Evolutionary conservation across 2,113 vertebrate species (phyloP).

Genomic region (Campylorhamphus procurvoides): DNA sequence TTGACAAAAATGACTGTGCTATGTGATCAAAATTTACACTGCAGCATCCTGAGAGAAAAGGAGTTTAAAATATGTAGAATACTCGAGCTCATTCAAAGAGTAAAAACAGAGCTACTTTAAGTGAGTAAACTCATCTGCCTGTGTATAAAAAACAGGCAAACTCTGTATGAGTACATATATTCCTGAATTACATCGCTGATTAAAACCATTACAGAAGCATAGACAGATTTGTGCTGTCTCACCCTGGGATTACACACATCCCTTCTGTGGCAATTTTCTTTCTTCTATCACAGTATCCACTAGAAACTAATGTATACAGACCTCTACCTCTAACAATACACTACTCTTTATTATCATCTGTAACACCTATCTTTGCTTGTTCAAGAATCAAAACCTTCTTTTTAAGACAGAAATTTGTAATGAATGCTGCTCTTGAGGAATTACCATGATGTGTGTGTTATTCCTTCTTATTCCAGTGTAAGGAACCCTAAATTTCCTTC

Average conservation of each 20-base stretch:
- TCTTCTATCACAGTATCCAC: neutral
- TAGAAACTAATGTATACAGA: neutral
- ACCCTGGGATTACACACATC: neutral
- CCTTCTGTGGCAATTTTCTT: neutral
- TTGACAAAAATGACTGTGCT: neutral
- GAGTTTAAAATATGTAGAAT: neutral
- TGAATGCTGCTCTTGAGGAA: neutral
- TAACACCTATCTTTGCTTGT: neutral
- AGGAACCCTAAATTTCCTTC: neutral
- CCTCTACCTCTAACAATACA: neutral
- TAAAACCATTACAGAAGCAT: neutral
- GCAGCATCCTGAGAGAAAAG: neutral
- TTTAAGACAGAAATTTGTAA: neutral
- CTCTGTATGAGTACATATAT: neutral
- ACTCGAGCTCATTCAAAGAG: neutral
- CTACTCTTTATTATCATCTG: neutral
- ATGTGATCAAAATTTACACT: neutral
- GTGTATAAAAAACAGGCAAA: neutral
- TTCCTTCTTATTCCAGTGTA: neutral
- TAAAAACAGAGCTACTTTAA: neutral
- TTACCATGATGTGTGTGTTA: rapidly evolving
- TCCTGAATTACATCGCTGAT: neutral
- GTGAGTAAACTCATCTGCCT: neutral
- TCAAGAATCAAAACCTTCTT: neutral
- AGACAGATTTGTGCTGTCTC: neutral